Percentiles rank a stretch among this genome's conserved stretches.
phyloP scores from a whole-genome alignment of 2,113 vertebrate species.

The Rhinolophus ferrumequinum region DNA sequence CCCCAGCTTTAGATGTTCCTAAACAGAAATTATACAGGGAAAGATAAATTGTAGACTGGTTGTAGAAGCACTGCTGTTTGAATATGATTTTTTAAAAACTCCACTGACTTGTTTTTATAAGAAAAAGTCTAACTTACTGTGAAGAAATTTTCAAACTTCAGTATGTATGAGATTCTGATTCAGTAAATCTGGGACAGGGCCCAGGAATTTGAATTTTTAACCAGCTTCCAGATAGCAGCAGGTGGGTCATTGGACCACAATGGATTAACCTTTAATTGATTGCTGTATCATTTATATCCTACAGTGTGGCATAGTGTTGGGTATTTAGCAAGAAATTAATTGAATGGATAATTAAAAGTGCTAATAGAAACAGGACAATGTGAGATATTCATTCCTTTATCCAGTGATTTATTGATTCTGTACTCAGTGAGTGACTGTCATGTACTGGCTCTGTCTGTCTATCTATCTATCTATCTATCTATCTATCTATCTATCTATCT shows the following conservation, averaged over 20 bases:
- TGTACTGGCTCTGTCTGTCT: not conserved
- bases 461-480: not conserved
- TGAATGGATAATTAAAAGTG: not conserved
- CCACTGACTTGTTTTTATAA: not conserved
- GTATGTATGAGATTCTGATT: not conserved
- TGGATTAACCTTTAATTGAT: not conserved
- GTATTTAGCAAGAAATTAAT: slow-evolving; percentile 10
- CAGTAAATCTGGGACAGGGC: not conserved
- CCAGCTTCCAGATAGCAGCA: not conserved
- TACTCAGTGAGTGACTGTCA: not conserved
- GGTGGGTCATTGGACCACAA: not conserved
- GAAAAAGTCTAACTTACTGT: not conserved
- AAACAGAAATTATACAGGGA: not conserved
- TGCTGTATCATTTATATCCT: not conserved
- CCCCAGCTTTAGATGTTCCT: not conserved
- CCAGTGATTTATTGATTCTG: not conserved
- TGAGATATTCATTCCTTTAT: not conserved
- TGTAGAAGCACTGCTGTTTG: not conserved
- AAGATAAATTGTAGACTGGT: not conserved
- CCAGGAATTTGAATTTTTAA: not conserved
- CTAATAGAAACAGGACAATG: not conserved
- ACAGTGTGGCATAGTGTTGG: not conserved
- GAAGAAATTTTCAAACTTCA: not conserved
- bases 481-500: not conserved
- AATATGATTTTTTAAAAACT: not conserved